phyloP scores from a whole-genome alignment of 2,113 vertebrate genomes.

The Plotosus lineatus region DNA sequence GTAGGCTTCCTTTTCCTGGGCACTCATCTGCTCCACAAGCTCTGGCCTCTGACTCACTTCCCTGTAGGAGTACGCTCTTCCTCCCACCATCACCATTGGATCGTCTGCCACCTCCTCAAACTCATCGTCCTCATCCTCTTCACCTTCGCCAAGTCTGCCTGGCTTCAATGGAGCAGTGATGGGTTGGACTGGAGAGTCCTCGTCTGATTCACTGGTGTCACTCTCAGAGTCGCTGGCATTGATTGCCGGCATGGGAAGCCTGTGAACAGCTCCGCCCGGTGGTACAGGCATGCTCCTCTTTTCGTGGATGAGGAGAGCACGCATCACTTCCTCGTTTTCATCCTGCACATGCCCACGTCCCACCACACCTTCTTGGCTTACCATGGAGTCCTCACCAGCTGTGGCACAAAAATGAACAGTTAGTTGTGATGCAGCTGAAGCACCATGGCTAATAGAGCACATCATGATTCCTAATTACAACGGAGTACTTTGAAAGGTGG shows the following conservation, averaged over 20 bases:
- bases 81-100: slow-evolving; percentile 85
- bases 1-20: slow-evolving; percentile 94
- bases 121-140: slow-evolving; percentile 86
- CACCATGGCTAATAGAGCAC: not conserved
- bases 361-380: slow-evolving; percentile 67
- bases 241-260: slow-evolving; percentile 60
- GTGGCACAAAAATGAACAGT: slow-evolving; percentile 18
- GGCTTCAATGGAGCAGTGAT: slow-evolving; percentile 33
- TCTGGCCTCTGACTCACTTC: slow-evolving; percentile 93
- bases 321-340: slow-evolving; percentile 97
- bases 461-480: not conserved
- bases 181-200: slow-evolving; percentile 71
- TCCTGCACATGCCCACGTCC: slow-evolving; percentile 73
- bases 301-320: slow-evolving; percentile 93
- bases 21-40: slow-evolving; percentile 92
- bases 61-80: slow-evolving; percentile 80
- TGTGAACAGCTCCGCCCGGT: slow-evolving; percentile 57
- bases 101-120: slow-evolving; percentile 92
- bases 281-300: slow-evolving; percentile 76
- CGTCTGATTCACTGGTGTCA: slow-evolving; percentile 95
- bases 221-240: slow-evolving; percentile 93
- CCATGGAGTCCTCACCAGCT: slow-evolving; percentile 69
- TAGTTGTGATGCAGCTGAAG: not conserved
- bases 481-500: not conserved
- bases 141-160: slow-evolving; percentile 52